Evolutionary conservation across 2,888 invertebrate genomes (phyloP).

Genomic region (Ophioninae sp.): DNA sequence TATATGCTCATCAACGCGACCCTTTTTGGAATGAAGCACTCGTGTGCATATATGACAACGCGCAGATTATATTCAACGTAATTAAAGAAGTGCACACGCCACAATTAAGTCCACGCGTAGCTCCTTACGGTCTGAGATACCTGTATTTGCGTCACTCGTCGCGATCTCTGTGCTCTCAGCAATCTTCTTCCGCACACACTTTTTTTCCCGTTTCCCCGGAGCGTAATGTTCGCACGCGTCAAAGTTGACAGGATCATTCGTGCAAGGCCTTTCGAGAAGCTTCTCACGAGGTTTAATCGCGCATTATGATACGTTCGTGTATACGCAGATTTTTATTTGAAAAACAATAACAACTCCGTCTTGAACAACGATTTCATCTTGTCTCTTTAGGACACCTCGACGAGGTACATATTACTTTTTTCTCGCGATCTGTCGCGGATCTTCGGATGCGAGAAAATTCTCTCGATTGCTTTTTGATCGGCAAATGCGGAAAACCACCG

Average conservation of each 20-base stretch:
- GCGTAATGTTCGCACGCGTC: constrained; percentile 41
- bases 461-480: constrained; percentile 6
- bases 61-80: neutral
- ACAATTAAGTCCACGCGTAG: constrained; percentile 18
- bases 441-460: constrained; percentile 16
- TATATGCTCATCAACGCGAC: neutral
- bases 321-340: neutral
- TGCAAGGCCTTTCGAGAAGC: constrained; percentile 25
- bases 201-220: constrained; percentile 19
- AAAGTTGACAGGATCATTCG: constrained; percentile 20
- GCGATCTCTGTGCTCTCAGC: constrained; percentile 3
- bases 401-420: constrained; percentile 23
- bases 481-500: constrained; percentile 25
- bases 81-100: constrained; percentile 19
- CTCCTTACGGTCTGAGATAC: constrained; percentile 22
- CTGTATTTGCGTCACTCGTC: constrained; percentile 48
- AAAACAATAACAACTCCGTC: constrained; percentile 1
- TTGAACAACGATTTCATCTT: neutral
- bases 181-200: constrained; percentile 4
- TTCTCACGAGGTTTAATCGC: constrained; percentile 33
- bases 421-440: constrained; percentile 26
- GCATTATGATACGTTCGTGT: neutral
- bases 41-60: neutral
- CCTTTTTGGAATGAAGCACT: too few species aligned
- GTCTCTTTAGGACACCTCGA: constrained; percentile 5